Evolutionary conservation across 2,888 invertebrate genomes (phyloP), one percentile per base, ranked within the genome.

Genomic region (Sesamia inferens): DNA sequence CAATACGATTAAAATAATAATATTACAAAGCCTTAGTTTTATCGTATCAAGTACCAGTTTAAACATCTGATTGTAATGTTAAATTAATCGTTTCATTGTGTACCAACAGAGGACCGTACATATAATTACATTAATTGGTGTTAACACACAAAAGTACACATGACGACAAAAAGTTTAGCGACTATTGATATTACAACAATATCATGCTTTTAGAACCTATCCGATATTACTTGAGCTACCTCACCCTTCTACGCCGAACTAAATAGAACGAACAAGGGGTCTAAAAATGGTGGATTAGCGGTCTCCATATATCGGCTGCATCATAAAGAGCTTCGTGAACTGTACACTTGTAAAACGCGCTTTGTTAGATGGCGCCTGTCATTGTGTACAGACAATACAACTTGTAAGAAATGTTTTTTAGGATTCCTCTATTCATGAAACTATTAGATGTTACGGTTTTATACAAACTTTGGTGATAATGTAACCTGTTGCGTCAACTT

Each of bases 321-420:
- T 93, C 87, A 94, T 96, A 96, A 95, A 96, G 94, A 95, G 93
- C 93, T 94, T 95, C 92, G 91, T 95, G 95, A 95, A 96, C 94
- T 93, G 94, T 95, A 95, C 96, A 96, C 96, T 96, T 96, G 96
- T 96, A 95, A 93, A 90, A 93, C 90, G 90, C 88, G 92, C 93
- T 93, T 96, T 96, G 96, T 96, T 94, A 94, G 88, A 87, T 89
- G 95, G 93, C 94, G 96, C 94, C 91, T 94, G 94, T 92, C 93
- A 95, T 95, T 96, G 95, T 95, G 81, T 83, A 90, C 94, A 95
- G 93, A 96, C 96, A 96, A 96, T 96, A 92, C 92, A 93, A 95
- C 94, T 95, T 95, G 95, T 93, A 95, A 96, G 96, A 93, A 95
- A 94, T 92, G 94, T 95, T 96, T 96, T 96, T 96, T 96, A 95